Conservation (phyloP, 1,140 invertebrate species). For the Conus betulinus region DNA sequence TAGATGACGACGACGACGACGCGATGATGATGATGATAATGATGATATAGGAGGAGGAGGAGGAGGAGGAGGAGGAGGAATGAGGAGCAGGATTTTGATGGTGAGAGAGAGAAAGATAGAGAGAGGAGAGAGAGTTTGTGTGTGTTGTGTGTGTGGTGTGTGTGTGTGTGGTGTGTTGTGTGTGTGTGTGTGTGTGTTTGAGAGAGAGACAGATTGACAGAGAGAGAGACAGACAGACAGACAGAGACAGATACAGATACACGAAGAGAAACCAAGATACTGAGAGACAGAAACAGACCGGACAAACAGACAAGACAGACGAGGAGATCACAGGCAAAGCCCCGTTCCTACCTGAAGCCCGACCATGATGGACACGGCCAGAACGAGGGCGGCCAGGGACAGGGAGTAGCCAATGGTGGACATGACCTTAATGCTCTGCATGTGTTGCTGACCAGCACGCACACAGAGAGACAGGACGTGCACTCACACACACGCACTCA, state of each 20-base stretch:
- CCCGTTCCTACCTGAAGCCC: slow-evolving; percentile 59
- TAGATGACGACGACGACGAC: too few species aligned
- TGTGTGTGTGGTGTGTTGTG: too few species aligned
- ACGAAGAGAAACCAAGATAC: too few species aligned
- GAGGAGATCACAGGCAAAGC: too few species aligned
- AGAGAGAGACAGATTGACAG: neutral
- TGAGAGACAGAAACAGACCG: too few species aligned
- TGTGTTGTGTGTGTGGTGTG: too few species aligned
- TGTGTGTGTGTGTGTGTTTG: too few species aligned
- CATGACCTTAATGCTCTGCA: slow-evolving; percentile 61
- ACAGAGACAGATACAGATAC: too few species aligned
- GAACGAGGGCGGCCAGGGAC: slow-evolving; percentile 61
- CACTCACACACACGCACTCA: neutral
- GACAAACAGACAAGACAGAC: too few species aligned
- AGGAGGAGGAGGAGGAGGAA: slow-evolving; percentile 27
- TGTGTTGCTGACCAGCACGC: slow-evolving; percentile 59
- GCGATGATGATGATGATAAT: too few species aligned
- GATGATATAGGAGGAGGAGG: neutral
- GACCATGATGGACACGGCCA: slow-evolving; percentile 65
- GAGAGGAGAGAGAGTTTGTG: too few species aligned
- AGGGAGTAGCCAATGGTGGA: slow-evolving; percentile 70
- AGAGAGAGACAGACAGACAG: neutral
- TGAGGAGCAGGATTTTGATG: neutral
- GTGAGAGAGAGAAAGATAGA: slow-evolving; percentile 14
- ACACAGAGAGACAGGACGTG: neutral